A percentile compares a stretch with the other conserved stretches of the same genome.
These are phyloP conservation scores for Drosophila azteca DNA, from an alignment of 1,140 invertebrate species.

Conservation along the genomic window DNA sequence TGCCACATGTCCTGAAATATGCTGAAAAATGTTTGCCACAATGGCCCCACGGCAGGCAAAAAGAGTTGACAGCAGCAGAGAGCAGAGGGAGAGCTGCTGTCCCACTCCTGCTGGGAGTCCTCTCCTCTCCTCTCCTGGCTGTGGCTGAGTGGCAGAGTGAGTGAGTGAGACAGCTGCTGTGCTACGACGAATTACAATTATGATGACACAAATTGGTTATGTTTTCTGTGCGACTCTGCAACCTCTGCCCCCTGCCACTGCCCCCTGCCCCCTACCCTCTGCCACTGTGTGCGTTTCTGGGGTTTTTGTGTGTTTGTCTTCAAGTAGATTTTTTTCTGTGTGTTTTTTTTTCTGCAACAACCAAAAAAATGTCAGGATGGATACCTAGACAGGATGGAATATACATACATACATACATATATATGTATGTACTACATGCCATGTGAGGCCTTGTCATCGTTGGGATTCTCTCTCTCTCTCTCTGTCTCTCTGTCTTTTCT, in stretches of 20 bases:
- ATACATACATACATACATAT: too few species aligned
- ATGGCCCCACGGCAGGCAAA: constrained; percentile 11
- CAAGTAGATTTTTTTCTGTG: constrained; percentile 31
- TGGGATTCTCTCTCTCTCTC: constrained; percentile 35
- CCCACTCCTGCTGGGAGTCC: constrained; percentile 36
- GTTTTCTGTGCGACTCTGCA: constrained; percentile 53
- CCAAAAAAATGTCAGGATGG: constrained; percentile 52
- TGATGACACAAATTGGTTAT: constrained; percentile 82
- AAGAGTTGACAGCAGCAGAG: constrained; percentile 45
- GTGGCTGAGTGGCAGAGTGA: neutral
- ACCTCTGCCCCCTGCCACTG: constrained; percentile 1
- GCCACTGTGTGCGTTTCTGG: constrained; percentile 12
- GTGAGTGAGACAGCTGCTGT: constrained; percentile 3
- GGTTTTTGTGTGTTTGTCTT: constrained; percentile 37
- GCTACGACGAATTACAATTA: constrained; percentile 74
- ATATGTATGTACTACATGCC: constrained; percentile 38
- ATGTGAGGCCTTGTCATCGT: constrained; percentile 66
- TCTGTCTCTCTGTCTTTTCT: constrained; percentile 6
- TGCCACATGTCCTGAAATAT: constrained; percentile 49
- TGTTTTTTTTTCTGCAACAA: constrained; percentile 38
- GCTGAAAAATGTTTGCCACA: constrained; percentile 44
- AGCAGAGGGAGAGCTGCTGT: too few species aligned
- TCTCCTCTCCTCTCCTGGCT: constrained; percentile 1
- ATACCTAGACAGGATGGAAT: constrained; percentile 52
- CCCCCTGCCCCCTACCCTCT: neutral